Evolutionary conservation across 2,888 invertebrate species (phyloP).

Genomic region (Mesochorus sp.): DNA sequence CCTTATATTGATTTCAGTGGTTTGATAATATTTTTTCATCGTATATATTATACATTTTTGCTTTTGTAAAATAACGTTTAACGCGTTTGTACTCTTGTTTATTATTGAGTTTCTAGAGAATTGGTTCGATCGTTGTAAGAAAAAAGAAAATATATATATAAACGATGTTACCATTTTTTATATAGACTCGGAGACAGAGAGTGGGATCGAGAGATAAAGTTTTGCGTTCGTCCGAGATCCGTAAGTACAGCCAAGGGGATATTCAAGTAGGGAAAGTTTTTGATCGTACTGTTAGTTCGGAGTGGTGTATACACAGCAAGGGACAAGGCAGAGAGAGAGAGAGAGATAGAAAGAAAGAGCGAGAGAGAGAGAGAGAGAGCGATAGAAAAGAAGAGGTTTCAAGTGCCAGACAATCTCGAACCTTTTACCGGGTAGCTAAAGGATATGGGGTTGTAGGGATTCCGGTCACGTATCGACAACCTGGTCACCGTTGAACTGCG

Average conservation of each 20-base stretch:
- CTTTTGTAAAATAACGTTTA: no score
- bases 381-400: slow-evolving; percentile 42
- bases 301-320: slow-evolving; percentile 5
- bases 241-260: slow-evolving; percentile 27
- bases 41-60: no score
- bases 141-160: no score
- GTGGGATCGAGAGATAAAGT: neutral
- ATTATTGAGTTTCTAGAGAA: no score
- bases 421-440: slow-evolving; percentile 59
- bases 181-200: neutral
- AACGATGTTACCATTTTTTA: neutral
- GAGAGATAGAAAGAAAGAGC: slow-evolving; percentile 12
- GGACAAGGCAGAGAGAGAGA: neutral
- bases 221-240: slow-evolving; percentile 16
- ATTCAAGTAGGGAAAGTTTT: slow-evolving; percentile 54
- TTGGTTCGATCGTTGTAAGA: no score
- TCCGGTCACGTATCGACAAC: slow-evolving; percentile 76
- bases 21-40: no score
- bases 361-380: slow-evolving; percentile 18
- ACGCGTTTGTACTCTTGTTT: no score
- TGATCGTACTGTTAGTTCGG: slow-evolving; percentile 44
- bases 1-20: no score
- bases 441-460: slow-evolving; percentile 66
- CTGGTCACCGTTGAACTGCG: slow-evolving; percentile 71
- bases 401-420: slow-evolving; percentile 69